Evolutionary conservation across 2,113 vertebrate species (phyloP), one percentile per base, ranked within the genome.

Genomic region (Promerops cafer): DNA sequence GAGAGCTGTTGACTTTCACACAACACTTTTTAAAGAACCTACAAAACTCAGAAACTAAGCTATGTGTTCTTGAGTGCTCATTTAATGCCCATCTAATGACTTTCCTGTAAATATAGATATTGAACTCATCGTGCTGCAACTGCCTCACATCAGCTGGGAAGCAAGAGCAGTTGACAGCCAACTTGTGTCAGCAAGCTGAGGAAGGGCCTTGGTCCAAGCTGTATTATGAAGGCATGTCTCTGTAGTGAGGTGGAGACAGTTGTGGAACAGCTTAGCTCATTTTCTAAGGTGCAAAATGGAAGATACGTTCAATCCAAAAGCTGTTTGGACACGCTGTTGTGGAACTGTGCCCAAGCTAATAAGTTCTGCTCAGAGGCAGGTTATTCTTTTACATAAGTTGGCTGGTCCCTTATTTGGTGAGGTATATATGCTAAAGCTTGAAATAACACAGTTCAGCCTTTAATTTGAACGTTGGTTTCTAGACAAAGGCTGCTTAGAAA

Each of bases 261-360:
- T 83, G 28, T 93, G 95, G 96, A 97, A 96, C 20, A 83, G 85
- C 63, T 95, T 95, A 95, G 90, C 71, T 97, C 94, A 95, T 88
- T 96, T 92, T 97, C 85, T 95, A 85, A 93, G 84, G 63, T 80
- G 90, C 88, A 97, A 90, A 94, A 92, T 94, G 90, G 94, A 92
- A 96, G 94, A 93, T 37, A 61, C 12, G 30, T 69, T 85, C 88
- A 92, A 57, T 88, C 92, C 94, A 93, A 94, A 95, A 87, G 68
- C 90, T 93, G 95, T 90, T 94, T 88, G 95, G 92, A 94, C 95
- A 93, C 0, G 90, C 75, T 93, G 65, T 24, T 39, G 82, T 85
- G 92, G 82, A 96, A 69, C 75, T 53, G 30, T 77, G 92, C 96
- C 95, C 96, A 93, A 94, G 78, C n/a, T 92, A 95, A 85, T 93